A percentile compares a stretch with the other conserved stretches of the same genome.
phyloP scores from a whole-genome alignment of 1,140 invertebrate genomes.

The Ectropis grisescens region DNA sequence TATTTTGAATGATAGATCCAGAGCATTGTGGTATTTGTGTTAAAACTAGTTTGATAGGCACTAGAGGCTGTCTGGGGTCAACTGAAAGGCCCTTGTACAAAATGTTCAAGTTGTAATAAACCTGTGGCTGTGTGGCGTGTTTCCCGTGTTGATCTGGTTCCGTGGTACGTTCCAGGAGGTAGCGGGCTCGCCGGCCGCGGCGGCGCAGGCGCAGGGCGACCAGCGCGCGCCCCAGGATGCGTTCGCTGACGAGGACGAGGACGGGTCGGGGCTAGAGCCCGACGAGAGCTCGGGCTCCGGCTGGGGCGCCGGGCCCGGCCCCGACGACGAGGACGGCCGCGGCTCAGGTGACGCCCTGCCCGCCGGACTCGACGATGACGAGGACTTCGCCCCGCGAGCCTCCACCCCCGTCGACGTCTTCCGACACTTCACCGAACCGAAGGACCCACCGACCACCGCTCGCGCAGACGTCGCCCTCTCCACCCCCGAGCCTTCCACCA shows the following conservation, averaged over 20 bases:
- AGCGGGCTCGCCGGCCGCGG: too few relatives aligned
- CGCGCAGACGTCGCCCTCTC: conserved; percentile 2
- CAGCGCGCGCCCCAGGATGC: too few relatives aligned
- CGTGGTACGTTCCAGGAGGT: too few relatives aligned
- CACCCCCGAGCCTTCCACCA: conserved; percentile 6
- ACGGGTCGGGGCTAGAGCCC: conserved; percentile 61
- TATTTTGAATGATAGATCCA: too few relatives aligned
- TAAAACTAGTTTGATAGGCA: too few relatives aligned
- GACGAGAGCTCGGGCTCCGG: conserved; percentile 69
- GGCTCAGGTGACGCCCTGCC: conserved; percentile 56
- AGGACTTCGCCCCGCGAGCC: conserved; percentile 32
- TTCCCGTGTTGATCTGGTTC: too few relatives aligned
- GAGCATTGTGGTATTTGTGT: too few relatives aligned
- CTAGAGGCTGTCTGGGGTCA: too few relatives aligned
- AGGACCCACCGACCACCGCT: conserved; percentile 15
- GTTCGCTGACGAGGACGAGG: conserved; percentile 37
- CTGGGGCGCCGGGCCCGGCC: conserved; percentile 60
- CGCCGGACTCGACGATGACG: conserved; percentile 38
- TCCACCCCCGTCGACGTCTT: conserved; percentile 7
- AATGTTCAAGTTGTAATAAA: too few relatives aligned
- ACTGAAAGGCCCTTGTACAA: too few relatives aligned
- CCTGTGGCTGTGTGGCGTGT: too few relatives aligned
- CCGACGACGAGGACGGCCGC: conserved; percentile 65
- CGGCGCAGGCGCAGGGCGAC: too few relatives aligned
- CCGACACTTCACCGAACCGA: not conserved